A percentile compares a stretch with the other conserved stretches of the same genome.
Conservation (phyloP, 2,113 vertebrate species). For the Sinocyclocheilus rhinocerous region DNA sequence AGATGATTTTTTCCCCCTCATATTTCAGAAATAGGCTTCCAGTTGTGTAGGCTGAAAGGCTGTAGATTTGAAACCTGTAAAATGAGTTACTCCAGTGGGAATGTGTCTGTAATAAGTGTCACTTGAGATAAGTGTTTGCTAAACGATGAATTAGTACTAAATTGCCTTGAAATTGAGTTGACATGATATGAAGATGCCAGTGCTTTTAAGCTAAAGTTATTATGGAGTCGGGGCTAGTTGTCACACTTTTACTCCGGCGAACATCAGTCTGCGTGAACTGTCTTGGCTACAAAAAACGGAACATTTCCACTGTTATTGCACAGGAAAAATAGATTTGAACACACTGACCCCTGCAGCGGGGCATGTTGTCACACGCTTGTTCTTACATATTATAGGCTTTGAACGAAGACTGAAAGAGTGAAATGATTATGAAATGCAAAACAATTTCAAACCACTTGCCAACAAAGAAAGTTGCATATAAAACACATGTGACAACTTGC, state of each 20-base stretch:
- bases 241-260: background rate
- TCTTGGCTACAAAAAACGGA: background rate
- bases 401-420: background rate
- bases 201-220: background rate
- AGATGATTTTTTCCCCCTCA: too few relatives aligned
- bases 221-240: background rate
- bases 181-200: background rate
- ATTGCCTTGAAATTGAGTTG: background rate
- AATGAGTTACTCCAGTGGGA: background rate
- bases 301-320: background rate
- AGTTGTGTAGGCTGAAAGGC: too few relatives aligned
- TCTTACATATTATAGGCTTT: background rate
- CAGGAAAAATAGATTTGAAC: background rate
- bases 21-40: too few relatives aligned
- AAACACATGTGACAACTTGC: background rate
- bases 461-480: background rate
- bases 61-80: background rate
- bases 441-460: background rate
- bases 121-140: background rate
- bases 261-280: background rate
- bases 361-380: background rate
- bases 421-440: background rate
- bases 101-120: background rate
- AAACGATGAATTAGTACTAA: background rate
- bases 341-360: background rate